These are phyloP conservation scores for Acanthurus tractus DNA, from an alignment of 2,797 vertebrate species.

Conservation along the genomic window DNA sequence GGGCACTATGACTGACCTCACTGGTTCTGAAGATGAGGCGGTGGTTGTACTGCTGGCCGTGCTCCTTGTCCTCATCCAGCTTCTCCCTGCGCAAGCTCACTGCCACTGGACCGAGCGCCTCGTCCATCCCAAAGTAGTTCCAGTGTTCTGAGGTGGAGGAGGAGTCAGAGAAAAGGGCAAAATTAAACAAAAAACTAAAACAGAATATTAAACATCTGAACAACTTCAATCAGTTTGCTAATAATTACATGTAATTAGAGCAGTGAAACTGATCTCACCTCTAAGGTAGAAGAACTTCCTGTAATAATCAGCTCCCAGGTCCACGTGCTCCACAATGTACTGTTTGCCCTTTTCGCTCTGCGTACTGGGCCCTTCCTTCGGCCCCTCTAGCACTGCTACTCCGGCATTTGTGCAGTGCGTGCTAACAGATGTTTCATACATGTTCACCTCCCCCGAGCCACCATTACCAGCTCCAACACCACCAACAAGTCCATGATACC, in stretches of 20 bases:
- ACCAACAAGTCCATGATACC: conserved; percentile 58
- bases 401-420: conserved; percentile 95
- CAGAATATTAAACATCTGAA: not conserved
- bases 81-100: conserved; percentile 96
- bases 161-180: conserved; percentile 1
- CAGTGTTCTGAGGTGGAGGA: conserved; percentile 90
- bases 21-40: conserved; percentile 96
- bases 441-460: conserved; percentile 87
- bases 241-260: not conserved
- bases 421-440: conserved; percentile 92
- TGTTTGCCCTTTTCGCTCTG: conserved; percentile 93
- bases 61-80: conserved; percentile 95
- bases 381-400: conserved; percentile 94
- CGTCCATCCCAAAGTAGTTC: conserved; percentile 98
- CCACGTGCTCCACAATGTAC: conserved; percentile 96
- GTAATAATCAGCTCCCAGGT: conserved; percentile 96
- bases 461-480: conserved; percentile 78
- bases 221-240: not conserved
- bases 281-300: conserved; percentile 95
- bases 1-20: conserved; percentile 87
- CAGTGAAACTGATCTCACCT: conserved; percentile 83
- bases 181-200: not conserved
- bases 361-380: conserved; percentile 91
- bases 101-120: conserved; percentile 94
- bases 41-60: conserved; percentile 94